Conservation (phyloP, 2,888 invertebrate genomes). For the Gnatocerus cornutus region DNA sequence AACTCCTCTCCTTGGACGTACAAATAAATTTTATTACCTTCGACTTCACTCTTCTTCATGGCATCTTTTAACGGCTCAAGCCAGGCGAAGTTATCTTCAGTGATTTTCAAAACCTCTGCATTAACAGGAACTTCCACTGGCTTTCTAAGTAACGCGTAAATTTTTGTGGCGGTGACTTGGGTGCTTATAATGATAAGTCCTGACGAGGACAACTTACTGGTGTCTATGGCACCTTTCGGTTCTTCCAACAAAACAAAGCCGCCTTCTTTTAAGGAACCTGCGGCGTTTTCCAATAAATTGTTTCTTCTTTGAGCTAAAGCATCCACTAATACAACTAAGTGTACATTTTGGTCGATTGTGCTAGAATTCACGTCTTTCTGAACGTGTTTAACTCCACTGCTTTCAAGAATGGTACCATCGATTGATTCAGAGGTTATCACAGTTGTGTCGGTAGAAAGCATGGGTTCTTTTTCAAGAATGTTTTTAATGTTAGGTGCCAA, state of each 20-base stretch:
- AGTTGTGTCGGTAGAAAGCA: slow-evolving; percentile 68
- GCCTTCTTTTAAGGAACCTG: slow-evolving; percentile 77
- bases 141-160: slow-evolving; percentile 81
- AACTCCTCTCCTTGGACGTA: slow-evolving; percentile 80
- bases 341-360: slow-evolving; percentile 79
- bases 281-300: slow-evolving; percentile 74
- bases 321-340: slow-evolving; percentile 81
- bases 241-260: slow-evolving; percentile 87
- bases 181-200: slow-evolving; percentile 76
- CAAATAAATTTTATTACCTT: slow-evolving; percentile 78
- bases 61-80: slow-evolving; percentile 86
- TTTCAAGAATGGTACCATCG: slow-evolving; percentile 74
- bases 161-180: slow-evolving; percentile 78
- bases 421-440: slow-evolving; percentile 72
- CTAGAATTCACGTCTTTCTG: slow-evolving; percentile 76
- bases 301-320: slow-evolving; percentile 75
- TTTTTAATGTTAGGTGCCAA: slow-evolving; percentile 77
- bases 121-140: slow-evolving; percentile 66
- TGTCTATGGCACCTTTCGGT: slow-evolving; percentile 72
- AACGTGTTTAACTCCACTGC: slow-evolving; percentile 77
- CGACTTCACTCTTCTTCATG: slow-evolving; percentile 78
- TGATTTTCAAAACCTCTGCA: slow-evolving; percentile 77
- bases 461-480: slow-evolving; percentile 83
- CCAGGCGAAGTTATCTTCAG: slow-evolving; percentile 85
- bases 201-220: slow-evolving; percentile 63